Base-by-base conservation (phyloP, 2,113 vertebrate genomes). In the Cottus gobio region DNA sequence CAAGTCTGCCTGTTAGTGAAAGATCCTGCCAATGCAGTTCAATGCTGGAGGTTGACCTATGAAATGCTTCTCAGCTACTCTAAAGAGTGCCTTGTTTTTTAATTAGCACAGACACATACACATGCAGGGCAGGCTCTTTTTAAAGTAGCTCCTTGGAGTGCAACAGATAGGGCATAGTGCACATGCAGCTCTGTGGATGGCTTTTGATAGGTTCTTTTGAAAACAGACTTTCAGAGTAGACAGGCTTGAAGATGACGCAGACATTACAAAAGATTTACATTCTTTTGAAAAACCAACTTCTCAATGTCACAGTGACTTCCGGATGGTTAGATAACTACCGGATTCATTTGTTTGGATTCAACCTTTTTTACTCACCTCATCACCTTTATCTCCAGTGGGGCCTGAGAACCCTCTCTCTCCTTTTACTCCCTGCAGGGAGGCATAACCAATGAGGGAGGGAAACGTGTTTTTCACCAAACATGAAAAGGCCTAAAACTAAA, bases 401-500 rank as follows among this genome's bases (percentile, higher is more conserved):
- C 98, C 98, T 81, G 97, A 93, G 92, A 97, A 98, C 52, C 98
- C 98, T 85, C 97, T 94, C 89, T 99, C 98, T 87, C 98, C 98
- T 95, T 99, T 99, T 85, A 88, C 95, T 87, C 98, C 98, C 98
- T 99, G 73, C 50, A 91, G 93, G 90, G 82, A 91, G 2, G 58
- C 54, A 85, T 61, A 87, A 75, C 0, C 63, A 16, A 20, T 58
- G 52, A 81, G 28, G 42, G n/a, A 80, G 44, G 24, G 12, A 54
- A 50, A 78, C 52, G 60, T 42, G 44, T 77, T 90, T 87, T 85
- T 70, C 67, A 79, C 50, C n/a, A 61, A 54, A 71, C 62, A 70
- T 71, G 36, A 81, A 84, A 85, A 68, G 3, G 0, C 60, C 65
- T 57, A 65, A 84, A 80, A 84, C 73, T 80, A 82, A 90, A 76